Evolutionary conservation across 2,797 vertebrate species (phyloP), one percentile per base, ranked within the genome.

Genomic region (Sebastes vulpes): DNA sequence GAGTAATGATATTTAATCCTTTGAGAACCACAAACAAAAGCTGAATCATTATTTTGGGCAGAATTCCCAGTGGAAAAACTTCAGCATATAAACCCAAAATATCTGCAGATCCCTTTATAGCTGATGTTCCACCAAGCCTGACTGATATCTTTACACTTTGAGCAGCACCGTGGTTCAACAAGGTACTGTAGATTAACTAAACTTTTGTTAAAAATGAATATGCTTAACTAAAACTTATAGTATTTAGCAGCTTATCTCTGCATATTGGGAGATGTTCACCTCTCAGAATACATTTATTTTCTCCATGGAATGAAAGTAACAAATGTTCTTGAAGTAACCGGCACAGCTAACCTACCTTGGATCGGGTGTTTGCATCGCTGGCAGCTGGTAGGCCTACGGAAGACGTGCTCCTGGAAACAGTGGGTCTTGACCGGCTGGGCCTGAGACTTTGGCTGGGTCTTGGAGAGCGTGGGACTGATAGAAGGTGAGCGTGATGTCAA

Each of bases 361-460:
- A 98, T 98, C 79, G 96, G 88, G 77, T 98, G 97, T 80, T 96
- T 97, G 94, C 98, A 98, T 73, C 96, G 93, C 89, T 98, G 96
- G 69, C 97, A 98, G 71, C 91, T 95, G 63, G 95, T 95, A 5
- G 96, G 96, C 73, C 97, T 93, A 75, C 98, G 98, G 94, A 98
- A 98, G 92, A 97, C 82, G 16, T 98, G 95, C 65, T 98, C 97
- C 92, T 98, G 97, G 93, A 98, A 98, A 87, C 95, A 96, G 95
- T 98, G 98, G 1, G 95, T 96, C 75, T 96, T 96, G 65, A 96
- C 53, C 2, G 95, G 92, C 79, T 90, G 96, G 71, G 93, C 91
- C 61, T 95, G 92, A 85, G 48, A 91, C 53, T 95, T 94, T 26
- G 21, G 91, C 87, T 85, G 96, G 67, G 75, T 81, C 21, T 94